Evolutionary conservation across 2,888 invertebrate species (phyloP), one percentile per base, ranked within the genome.

Genomic region (Cerceris rybyensis): DNA sequence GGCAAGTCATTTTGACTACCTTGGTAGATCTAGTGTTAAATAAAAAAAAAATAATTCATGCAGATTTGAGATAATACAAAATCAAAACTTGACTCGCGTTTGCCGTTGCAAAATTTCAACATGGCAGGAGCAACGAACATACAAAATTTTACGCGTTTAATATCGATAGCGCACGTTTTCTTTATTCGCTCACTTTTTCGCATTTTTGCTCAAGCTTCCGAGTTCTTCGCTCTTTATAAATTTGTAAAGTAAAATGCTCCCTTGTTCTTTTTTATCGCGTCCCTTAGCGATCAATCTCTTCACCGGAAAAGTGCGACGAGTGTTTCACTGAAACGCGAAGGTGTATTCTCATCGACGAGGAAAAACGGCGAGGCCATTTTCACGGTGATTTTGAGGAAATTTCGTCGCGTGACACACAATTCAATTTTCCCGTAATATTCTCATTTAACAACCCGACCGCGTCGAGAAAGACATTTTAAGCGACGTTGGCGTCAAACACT

Each of bases 361-460:
- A 52, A 54, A 71, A 65, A 64, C 70, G 60, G 2, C 49, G 54
- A 64, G 49, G 54, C 78, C 68, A 65, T 76, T 80, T 80, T 70
- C 77, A 67, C 67, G 69, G 58, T 70, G 75, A 73, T 72, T 78
- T 66, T 63, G 58, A 16, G 70, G 65, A 76, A 75, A 76, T 70
- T 63, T 75, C 66, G 70, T 70, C 79, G 79, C 75, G 50, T 63
- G 72, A 58, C 69, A 50, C 50, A 28, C 73, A 66, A 80, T 75
- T 83, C 72, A 83, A 83, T 83, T 83, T 83, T 73, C 73, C 68
- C 43, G 66, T 78, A 81, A 82, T 70, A 77, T 75, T 80, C 67
- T 58, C 63, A 78, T 63, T 81, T 72, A 78, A 71, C 70, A 46
- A 49, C 60, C 61, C 59, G 42, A 71, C 55, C 60, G 67, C 50